Evolutionary conservation across 2,888 invertebrate species (phyloP), one percentile per base, ranked within the genome.

Genomic region (Rapana venosa): DNA sequence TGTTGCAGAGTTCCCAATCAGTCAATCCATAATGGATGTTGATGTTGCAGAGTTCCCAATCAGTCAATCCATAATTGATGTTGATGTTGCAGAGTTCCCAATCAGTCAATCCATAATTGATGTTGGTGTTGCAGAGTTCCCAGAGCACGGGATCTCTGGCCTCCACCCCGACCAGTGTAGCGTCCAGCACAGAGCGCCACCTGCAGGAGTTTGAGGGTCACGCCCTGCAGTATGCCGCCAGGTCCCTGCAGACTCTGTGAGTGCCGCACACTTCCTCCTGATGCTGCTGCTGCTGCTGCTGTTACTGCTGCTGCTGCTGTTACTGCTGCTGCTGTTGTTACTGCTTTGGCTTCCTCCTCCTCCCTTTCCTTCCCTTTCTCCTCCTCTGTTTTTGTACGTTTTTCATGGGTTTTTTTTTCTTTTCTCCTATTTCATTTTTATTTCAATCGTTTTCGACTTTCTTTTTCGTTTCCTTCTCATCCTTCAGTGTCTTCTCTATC

Each of bases 181-280:
- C 90, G 13, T 93, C 94, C 36, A 94, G 93, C 86, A 94, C 94
- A 30, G 94, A 94, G 90, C 94, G 94, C 74, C 95, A 94, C 87
- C 93, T 95, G 56, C 93, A 94, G 85, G 95, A 94, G 92, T 95
- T 95, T 92, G 95, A 95, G 90, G 95, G 94, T 35, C 95, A 95
- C 88, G 95, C 95, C 61, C 92, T 95, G 32, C 95, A 95, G 90
- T 95, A 95, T 90, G 95, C 95, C 56, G 94, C 94, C 89, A 94
- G 94, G 88, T 95, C 95, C 35, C 92, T 95, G 70, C 94, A 95
- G 91, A 93, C 94, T 85, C 91, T 95, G 95, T 95, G 92, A 94
- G 95, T 94, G 36, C 20, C 22, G 4, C 13, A 15, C 61, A 15
- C 22, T 61, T 61, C 15, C 22, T 61, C 74, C n/a, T n/a, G 26